phyloP scores from a whole-genome alignment of 2,113 vertebrate species.

The Okapia johnstoni region DNA sequence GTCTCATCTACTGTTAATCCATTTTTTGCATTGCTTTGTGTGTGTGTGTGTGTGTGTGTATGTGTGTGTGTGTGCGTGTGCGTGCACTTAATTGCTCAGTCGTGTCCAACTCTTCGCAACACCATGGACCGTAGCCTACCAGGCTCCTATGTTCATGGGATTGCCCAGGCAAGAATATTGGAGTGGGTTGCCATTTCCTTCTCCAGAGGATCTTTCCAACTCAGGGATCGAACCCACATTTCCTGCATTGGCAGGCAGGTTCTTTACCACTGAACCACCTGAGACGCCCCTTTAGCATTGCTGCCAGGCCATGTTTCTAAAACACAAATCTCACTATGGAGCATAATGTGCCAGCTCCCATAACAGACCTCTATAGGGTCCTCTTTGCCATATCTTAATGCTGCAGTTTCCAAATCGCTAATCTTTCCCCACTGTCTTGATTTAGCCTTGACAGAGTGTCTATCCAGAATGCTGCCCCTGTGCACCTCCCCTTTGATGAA shows the following conservation, averaged over 20 bases:
- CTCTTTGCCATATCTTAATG: not conserved
- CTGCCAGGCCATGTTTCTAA: not conserved
- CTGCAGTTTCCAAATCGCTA: rapidly evolving
- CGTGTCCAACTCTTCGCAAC: not conserved
- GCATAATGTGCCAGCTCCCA: not conserved
- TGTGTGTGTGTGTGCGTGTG: not conserved
- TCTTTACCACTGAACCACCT: not conserved
- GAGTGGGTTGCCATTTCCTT: not conserved
- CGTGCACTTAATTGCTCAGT: not conserved
- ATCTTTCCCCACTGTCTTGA: not conserved
- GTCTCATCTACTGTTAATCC: not conserved
- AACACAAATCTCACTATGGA: not conserved
- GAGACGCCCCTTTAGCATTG: not conserved
- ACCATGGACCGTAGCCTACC: not conserved
- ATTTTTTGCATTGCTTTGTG: not conserved
- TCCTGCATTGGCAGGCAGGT: not conserved
- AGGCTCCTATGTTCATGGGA: not conserved
- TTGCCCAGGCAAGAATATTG: not conserved
- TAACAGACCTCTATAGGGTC: not conserved
- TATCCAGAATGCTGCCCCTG: rapidly evolving
- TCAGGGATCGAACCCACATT: not conserved
- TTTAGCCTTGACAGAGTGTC: not conserved
- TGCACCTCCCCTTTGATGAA: too few species aligned
- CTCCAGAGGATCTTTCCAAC: not conserved
- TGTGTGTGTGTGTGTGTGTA: not conserved